phyloP scores from a whole-genome alignment of 1,140 invertebrate genomes.

The Formica exsecta region DNA sequence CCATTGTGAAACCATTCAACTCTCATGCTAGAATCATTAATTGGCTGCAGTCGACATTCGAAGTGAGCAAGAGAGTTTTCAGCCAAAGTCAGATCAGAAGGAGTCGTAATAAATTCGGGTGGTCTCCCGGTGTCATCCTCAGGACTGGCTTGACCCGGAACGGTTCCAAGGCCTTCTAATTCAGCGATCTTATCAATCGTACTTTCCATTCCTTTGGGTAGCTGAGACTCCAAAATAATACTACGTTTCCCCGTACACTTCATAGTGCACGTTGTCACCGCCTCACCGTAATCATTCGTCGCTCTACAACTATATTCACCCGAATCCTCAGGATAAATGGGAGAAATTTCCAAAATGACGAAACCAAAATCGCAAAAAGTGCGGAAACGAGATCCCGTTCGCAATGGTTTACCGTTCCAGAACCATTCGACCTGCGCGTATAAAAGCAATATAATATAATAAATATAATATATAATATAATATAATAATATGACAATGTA shows the following conservation, averaged over 20 bases:
- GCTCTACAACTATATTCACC: constrained; percentile 97
- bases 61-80: constrained; percentile 97
- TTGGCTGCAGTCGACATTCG: constrained; percentile 95
- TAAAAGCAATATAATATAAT: constrained; percentile 28
- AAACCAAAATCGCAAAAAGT: constrained; percentile 98
- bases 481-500: neutral
- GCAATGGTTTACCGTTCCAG: constrained; percentile 96
- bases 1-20: constrained; percentile 99
- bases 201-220: constrained; percentile 96
- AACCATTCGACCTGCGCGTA: constrained; percentile 94
- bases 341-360: constrained; percentile 97
- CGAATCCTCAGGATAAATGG: constrained; percentile 97
- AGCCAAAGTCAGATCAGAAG: constrained; percentile 93
- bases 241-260: constrained; percentile 96
- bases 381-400: constrained; percentile 95
- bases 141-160: constrained; percentile 88
- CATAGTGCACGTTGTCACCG: constrained; percentile 96
- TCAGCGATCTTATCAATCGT: constrained; percentile 97
- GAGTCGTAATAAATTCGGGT: constrained; percentile 96
- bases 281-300: constrained; percentile 96
- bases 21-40: constrained; percentile 96
- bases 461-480: constrained; percentile 16
- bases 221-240: constrained; percentile 96
- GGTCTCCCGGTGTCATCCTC: constrained; percentile 95
- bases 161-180: constrained; percentile 93